Evolutionary conservation across 2,888 invertebrate genomes (phyloP).

Genomic region (Dendrolimus houi): DNA sequence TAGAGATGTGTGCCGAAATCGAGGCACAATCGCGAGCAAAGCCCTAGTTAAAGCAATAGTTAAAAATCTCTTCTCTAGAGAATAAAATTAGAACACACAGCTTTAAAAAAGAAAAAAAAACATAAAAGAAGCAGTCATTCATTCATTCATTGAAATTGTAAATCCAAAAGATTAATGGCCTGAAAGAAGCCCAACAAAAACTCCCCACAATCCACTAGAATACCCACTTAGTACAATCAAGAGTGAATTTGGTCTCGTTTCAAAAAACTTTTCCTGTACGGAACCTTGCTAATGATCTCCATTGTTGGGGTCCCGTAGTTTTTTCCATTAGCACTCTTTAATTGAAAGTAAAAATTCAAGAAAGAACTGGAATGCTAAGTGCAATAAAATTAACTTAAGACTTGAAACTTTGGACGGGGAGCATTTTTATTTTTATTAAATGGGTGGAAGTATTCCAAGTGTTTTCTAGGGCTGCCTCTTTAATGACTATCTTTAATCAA

Average conservation of each 20-base stretch:
- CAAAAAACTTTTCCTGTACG: conserved; percentile 30
- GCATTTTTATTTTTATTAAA: conserved; percentile 1
- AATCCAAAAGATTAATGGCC: conserved; percentile 22
- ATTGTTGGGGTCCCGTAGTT: conserved; percentile 39
- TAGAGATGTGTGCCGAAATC: too few species aligned
- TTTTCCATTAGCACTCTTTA: conserved; percentile 42
- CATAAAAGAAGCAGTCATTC: too few species aligned
- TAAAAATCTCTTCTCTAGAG: too few species aligned
- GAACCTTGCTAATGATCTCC: conserved; percentile 37
- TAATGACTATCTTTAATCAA: too few species aligned
- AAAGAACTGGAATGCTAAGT: conserved; percentile 17
- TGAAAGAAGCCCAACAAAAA: conserved; percentile 30
- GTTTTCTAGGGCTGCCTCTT: too few species aligned
- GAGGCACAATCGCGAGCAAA: too few species aligned
- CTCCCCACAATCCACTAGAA: conserved; percentile 29
- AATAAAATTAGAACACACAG: too few species aligned
- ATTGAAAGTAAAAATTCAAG: conserved; percentile 33
- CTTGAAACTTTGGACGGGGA: conserved; percentile 8
- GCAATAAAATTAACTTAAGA: conserved; percentile 23
- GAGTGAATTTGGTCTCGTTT: conserved; percentile 47
- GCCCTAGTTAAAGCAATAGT: too few species aligned
- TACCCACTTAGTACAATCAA: conserved; percentile 41
- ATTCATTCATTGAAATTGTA: conserved; percentile 2
- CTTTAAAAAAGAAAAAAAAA: too few species aligned
- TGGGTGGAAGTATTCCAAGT: neutral